A percentile compares a stretch with the other conserved stretches of the same genome.
These are phyloP conservation scores for Craterocephalus amniculus DNA, from an alignment of 2,797 vertebrate species.

Conservation along the genomic window DNA sequence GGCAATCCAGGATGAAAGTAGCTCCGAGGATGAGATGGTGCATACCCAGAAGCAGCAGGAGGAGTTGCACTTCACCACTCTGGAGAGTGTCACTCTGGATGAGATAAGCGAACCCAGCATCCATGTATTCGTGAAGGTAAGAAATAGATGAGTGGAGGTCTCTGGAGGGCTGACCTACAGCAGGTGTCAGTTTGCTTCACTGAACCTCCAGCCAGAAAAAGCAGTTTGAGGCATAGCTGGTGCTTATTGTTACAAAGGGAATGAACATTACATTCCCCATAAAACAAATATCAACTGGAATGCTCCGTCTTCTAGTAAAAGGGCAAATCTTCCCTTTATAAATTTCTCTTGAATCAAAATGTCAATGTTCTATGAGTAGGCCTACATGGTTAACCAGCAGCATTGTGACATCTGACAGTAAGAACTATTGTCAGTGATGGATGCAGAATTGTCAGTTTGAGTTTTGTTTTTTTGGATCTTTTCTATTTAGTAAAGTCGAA, in stretches of 20 bases:
- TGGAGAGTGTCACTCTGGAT: constrained; percentile 52
- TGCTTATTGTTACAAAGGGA: no score
- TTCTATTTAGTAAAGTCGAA: neutral
- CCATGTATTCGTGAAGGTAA: constrained; percentile 82
- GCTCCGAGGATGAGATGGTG: constrained; percentile 60
- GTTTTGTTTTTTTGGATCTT: neutral
- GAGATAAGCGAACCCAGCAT: constrained; percentile 72
- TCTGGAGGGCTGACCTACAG: neutral
- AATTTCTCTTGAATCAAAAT: neutral
- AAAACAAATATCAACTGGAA: neutral
- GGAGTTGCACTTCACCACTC: constrained; percentile 66
- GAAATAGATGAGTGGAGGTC: neutral
- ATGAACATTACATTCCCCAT: neutral
- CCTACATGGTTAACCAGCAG: neutral
- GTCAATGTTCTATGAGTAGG: no score
- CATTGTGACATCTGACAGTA: no score
- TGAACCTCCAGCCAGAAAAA: neutral
- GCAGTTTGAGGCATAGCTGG: no score
- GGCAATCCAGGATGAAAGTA: constrained; percentile 39
- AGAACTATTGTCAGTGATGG: no score
- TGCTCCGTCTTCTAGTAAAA: neutral
- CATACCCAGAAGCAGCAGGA: constrained; percentile 45
- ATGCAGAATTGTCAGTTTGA: no score
- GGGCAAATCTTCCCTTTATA: neutral
- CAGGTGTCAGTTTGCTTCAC: neutral